Evolutionary conservation across 2,797 vertebrate species (phyloP), one percentile per base, ranked within the genome.

Genomic region (Bradypus variegatus): DNA sequence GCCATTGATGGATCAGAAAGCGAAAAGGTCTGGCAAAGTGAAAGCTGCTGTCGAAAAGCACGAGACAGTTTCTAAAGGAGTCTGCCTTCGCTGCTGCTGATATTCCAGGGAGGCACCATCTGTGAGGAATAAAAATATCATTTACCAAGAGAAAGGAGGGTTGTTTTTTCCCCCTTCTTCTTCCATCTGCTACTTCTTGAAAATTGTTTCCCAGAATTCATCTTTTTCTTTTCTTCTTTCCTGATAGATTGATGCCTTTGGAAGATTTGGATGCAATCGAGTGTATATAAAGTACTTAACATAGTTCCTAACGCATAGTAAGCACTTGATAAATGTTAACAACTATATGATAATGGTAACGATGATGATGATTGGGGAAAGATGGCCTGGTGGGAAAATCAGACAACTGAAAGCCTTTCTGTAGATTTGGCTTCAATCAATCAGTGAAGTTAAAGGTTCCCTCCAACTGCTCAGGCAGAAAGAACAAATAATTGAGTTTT

Each of bases 141-240:
- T 83, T 94, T 87, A 87, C 88, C 69, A 29, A 67, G 86, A 53
- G 48, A 81, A 87, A 89, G 76, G 73, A 72, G 50, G 69, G 27
- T 15, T 12, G 53, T 23, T 70, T 27, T 14, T 58, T 55, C 53
- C 58, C 50, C 45, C 67, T 81, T 33, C 80, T 60, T 87, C 41
- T 73, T 90, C 91, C 91, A 90, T 95, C 93, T 94, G 95, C 89
- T 72, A 3, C 88, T 89, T 70, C 84, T 73, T 89, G 86, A 78
- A 93, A 81, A 91, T 41, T 33, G 78, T 87, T 83, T 72, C 33
- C 21, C 55, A 67, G 77, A 77, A 76, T 84, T 87, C 62, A 8
- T 65, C 45, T 83, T 38, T 65, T 19, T 33, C 18, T 41, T 18
- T n/a, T 8, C 21, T 25, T 27, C 21, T 53, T 29, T 38, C 19